Evolutionary conservation across 2,888 invertebrate species (phyloP), one percentile per base, ranked within the genome.

Genomic region (Nomada goodeniana): DNA sequence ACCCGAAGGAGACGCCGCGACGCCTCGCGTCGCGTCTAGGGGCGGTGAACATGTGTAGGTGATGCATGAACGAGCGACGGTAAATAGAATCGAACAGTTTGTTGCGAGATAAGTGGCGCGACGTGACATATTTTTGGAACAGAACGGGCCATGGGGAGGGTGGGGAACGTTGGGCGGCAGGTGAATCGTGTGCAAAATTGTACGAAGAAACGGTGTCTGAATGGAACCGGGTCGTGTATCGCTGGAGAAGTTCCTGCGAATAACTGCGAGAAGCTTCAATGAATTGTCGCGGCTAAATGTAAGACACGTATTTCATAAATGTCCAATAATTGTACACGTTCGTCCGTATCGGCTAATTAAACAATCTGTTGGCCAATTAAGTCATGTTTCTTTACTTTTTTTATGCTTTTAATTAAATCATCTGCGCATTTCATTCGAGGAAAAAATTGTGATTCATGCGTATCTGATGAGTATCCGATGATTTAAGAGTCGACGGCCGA

Each of bases 71-170:
- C n/a, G 36, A 60, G 29, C 9, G 20, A 1, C 9, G 61, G 23
- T 53, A 61, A 61, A 61, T 50, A 50, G 50, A 60, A 50, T 70
- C 20, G 70, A 50, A 70, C 15, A 18, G 60, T 36, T 36, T 50
- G 50, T 60, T 29, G n/a, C 29, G 3, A n/a, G 36, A 60, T 60
- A 60, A 70, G 47, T 50, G 60, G 44, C 20, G 42, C n/a, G 13
- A 13, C n/a, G 0, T 29, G 50, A 69, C n/a, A 47, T 11, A 57
- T 59, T 69, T 69, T 69, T 59, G n/a, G 69, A 42, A 57, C 36
- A 20, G 1, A n/a, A 0, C 20, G 36, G 36, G 1, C 20, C 36
- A 4, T 7, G 10, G n/a, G n/a, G 10, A 3, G 4, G 60, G 1
- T 0, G n/a, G 13, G 18, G 61, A 42, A 61, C 42, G 42, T 13